phyloP scores from a whole-genome alignment of 1,140 invertebrate genomes.

The Pseudomyrmex dendroicus region DNA sequence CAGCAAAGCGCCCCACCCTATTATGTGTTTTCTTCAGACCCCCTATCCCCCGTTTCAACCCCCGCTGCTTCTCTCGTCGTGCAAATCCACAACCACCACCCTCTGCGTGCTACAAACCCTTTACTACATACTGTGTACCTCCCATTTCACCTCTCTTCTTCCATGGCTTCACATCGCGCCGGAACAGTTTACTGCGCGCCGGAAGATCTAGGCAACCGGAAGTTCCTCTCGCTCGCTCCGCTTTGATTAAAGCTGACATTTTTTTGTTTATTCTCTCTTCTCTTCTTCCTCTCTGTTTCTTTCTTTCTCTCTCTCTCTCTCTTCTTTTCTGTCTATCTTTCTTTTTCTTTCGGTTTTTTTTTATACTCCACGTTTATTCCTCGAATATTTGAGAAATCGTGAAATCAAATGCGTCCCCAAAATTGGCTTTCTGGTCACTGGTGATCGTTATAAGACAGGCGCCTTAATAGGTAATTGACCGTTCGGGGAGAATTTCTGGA shows the following conservation, averaged over 20 bases:
- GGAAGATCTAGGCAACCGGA: slow-evolving; percentile 76
- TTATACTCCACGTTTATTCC: neutral
- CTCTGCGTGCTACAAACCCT: slow-evolving; percentile 24
- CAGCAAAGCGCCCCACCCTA: slow-evolving; percentile 82
- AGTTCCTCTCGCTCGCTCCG: slow-evolving; percentile 57
- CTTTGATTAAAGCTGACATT: slow-evolving; percentile 79
- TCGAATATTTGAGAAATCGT: neutral
- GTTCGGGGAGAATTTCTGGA: slow-evolving; percentile 37
- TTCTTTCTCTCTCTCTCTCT: neutral
- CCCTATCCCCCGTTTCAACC: slow-evolving; percentile 67
- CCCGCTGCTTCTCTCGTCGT: slow-evolving; percentile 63
- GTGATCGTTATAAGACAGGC: neutral
- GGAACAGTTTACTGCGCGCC: slow-evolving; percentile 75
- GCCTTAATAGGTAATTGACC: slow-evolving; percentile 31
- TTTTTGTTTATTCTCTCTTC: slow-evolving; percentile 33
- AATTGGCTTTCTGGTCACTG: slow-evolving; percentile 32
- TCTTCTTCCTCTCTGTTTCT: neutral
- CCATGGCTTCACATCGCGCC: slow-evolving; percentile 56
- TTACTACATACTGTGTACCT: slow-evolving; percentile 1
- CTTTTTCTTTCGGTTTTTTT: neutral
- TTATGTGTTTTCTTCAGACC: slow-evolving; percentile 81
- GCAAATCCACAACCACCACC: slow-evolving; percentile 51
- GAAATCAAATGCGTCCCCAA: neutral
- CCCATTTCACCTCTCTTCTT: neutral
- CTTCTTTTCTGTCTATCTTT: neutral